These are phyloP conservation scores for Calyptomena viridis DNA, from an alignment of 2,113 vertebrate species.

Conservation along the genomic window DNA sequence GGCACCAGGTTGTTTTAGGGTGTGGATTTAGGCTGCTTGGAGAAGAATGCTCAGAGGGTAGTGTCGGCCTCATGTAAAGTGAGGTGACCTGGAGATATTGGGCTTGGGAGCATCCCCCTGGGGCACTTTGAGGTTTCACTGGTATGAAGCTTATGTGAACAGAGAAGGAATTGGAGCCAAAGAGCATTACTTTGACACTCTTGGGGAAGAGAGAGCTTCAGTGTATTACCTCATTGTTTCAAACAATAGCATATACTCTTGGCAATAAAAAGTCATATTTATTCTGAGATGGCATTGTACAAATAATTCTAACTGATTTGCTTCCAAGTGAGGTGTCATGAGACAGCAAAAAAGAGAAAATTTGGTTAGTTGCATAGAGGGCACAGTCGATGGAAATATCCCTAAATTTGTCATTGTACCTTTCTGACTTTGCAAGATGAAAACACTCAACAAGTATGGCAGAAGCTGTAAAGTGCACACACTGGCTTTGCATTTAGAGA, in stretches of 20 bases:
- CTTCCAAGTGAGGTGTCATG: background rate
- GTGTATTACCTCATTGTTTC: background rate
- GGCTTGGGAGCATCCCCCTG: background rate
- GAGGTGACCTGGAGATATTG: background rate
- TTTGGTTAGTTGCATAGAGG: background rate
- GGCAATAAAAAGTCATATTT: background rate
- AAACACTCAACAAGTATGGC: background rate
- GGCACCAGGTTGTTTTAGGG: background rate
- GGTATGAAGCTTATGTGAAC: background rate
- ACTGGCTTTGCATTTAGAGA: background rate
- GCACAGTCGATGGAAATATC: background rate
- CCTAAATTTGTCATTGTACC: background rate
- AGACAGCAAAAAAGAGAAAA: background rate
- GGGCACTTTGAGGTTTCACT: rapidly evolving
- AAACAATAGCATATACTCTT: background rate
- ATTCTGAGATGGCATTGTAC: background rate
- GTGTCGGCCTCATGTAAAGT: background rate
- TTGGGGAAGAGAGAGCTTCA: background rate
- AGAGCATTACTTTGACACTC: background rate
- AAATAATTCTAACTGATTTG: background rate
- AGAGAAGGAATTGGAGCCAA: background rate
- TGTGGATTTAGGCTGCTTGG: background rate
- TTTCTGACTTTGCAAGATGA: background rate
- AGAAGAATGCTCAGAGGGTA: background rate
- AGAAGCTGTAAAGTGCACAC: background rate